Percentiles rank a stretch among this genome's conserved stretches.
These are phyloP conservation scores for Dermatemys mawii DNA, from an alignment of 2,113 vertebrate genomes.

Conservation along the genomic window DNA sequence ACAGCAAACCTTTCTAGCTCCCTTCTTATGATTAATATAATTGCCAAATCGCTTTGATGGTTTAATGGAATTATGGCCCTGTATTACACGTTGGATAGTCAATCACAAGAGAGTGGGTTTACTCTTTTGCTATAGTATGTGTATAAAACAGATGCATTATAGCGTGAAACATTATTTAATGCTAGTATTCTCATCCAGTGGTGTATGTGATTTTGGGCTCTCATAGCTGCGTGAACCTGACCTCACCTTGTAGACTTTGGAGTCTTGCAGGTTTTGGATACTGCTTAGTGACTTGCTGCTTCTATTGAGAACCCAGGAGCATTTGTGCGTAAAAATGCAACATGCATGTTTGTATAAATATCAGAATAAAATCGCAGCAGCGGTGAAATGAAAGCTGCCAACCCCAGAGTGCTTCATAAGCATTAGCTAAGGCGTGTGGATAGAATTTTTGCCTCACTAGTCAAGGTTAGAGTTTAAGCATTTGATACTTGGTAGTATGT, in stretches of 20 bases:
- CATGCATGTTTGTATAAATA: slow-evolving; percentile 55
- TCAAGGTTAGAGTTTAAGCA: background rate
- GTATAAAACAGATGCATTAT: background rate
- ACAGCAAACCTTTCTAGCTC: background rate
- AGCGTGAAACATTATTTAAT: rapidly evolving
- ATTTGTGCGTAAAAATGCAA: slow-evolving; percentile 45
- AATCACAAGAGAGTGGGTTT: slow-evolving; percentile 50
- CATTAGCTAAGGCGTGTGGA: background rate
- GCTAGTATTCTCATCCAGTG: rapidly evolving
- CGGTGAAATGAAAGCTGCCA: slow-evolving; percentile 36
- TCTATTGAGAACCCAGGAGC: background rate
- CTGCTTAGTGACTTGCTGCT: slow-evolving; percentile 50
- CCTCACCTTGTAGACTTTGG: slow-evolving; percentile 3
- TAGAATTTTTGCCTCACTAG: background rate
- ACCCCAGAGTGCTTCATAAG: background rate
- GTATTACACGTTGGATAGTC: slow-evolving; percentile 43
- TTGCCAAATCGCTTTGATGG: slow-evolving; percentile 27
- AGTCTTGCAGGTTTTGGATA: background rate
- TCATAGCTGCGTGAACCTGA: slow-evolving; percentile 11
- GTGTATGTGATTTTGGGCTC: slow-evolving; percentile 18
- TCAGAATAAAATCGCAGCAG: background rate
- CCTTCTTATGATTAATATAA: slow-evolving; percentile 27
- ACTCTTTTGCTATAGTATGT: background rate
- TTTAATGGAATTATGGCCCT: slow-evolving; percentile 54
- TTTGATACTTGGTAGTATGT: background rate